Evolutionary conservation across 2,113 vertebrate genomes (phyloP), one percentile per base, ranked within the genome.

Genomic region (Capra hircus): DNA sequence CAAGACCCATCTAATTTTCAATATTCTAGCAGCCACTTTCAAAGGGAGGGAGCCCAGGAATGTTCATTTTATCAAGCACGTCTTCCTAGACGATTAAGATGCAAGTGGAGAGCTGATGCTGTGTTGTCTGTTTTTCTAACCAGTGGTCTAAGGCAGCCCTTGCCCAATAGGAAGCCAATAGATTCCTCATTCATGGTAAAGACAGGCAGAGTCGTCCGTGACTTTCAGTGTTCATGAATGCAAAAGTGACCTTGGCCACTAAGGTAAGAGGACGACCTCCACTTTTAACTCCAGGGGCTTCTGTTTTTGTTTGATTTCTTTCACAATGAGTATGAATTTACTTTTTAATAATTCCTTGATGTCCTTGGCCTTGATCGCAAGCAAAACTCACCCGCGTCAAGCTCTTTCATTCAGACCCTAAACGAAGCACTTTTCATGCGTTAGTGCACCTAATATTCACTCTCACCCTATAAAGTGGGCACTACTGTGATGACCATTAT

Each of bases 41-140:
- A 6, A 64, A 45, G n/a, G 11, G 7, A 1, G 5, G 10, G 64
- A 52, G 25, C n/a, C 78, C n/a, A 12, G 43, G 33, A 74, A 62
- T 16, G 85, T 5, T 9, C 85, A 28, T 62, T 30, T 43, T 6
- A 16, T 89, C 57, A 52, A 45, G 84, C 5, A 0, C 21, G 53
- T 45, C 40, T 19, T 13, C 10, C 52, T 21, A 53, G 45, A 25
- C 5, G 25, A 17, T 17, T 27, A 52, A 28, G 64, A n/a, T 3
- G 33, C 64, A 3, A 25, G 57, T 14, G 4, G 33, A 71, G 28
- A 57, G 25, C 4, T 1, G 48, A 50, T 3, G 1, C n/a, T 27
- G 1, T 27, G 21, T 6, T 4, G 3, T 9, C 0, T 25, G 5
- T 17, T 19, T 23, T 8, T 21, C 23, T 12, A 6, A 45, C 48